Evolutionary conservation across 2,113 vertebrate species (phyloP).

Genomic region (Salvelinus alpinus): DNA sequence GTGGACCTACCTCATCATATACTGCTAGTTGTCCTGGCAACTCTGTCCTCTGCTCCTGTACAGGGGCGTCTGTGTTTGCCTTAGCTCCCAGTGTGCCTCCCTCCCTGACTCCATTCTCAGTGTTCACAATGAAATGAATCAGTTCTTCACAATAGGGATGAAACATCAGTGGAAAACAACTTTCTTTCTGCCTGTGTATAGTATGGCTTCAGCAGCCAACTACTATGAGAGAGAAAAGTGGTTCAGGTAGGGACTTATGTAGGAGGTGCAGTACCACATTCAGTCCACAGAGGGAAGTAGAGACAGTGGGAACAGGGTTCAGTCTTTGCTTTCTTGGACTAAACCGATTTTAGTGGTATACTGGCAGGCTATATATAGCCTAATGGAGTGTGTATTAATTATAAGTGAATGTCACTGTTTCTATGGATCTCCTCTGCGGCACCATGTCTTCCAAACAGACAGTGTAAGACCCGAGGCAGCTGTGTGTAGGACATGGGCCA

Average conservation of each 20-base stretch:
- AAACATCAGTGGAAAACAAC: conserved; percentile 54
- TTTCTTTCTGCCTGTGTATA: conserved; percentile 12
- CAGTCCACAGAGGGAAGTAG: conserved; percentile 28
- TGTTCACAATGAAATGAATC: conserved; percentile 45
- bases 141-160: conserved; percentile 23
- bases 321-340: background rate
- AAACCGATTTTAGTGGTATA: conserved; percentile 10
- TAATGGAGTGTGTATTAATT: conserved; percentile 17
- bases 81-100: background rate
- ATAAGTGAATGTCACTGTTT: conserved; percentile 9
- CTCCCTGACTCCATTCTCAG: background rate
- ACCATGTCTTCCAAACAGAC: background rate
- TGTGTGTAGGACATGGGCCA: background rate
- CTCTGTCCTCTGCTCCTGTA: background rate
- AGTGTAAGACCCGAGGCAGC: background rate
- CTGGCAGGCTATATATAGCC: conserved; percentile 1
- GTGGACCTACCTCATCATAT: background rate
- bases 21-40: conserved; percentile 16
- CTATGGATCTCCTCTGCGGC: background rate
- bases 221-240: conserved; percentile 11
- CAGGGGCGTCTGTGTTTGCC: conserved; percentile 8
- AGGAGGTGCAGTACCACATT: conserved; percentile 1
- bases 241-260: background rate
- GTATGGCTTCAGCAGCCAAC: conserved; percentile 22
- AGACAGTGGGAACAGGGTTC: background rate